phyloP scores from a whole-genome alignment of 2,888 invertebrate genomes.

The Standfussiana lucernea region DNA sequence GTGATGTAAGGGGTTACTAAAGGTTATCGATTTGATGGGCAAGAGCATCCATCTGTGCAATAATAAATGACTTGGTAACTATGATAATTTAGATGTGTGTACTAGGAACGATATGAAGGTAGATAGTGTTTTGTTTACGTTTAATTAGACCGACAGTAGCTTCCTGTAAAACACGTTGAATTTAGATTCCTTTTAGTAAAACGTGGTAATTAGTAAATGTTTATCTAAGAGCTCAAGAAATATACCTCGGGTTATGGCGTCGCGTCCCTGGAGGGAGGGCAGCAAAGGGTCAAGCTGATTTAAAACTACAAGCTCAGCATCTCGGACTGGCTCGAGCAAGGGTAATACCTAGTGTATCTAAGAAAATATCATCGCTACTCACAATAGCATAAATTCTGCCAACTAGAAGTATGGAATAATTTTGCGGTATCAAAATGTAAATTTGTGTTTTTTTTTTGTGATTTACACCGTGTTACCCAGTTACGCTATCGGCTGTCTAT shows the following conservation, averaged over 20 bases:
- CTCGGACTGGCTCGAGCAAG: too few species aligned
- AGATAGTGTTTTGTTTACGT: conserved; percentile 21
- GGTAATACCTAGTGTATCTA: background rate
- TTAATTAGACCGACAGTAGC: background rate
- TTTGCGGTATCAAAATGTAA: background rate
- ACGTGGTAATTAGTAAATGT: background rate
- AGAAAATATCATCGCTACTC: too few species aligned
- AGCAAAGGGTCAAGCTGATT: too few species aligned
- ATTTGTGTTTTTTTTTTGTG: too few species aligned
- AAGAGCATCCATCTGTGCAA: conserved; percentile 45
- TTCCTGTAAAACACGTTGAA: background rate
- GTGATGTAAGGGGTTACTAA: conserved; percentile 41
- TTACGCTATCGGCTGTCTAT: background rate
- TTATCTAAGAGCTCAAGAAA: background rate
- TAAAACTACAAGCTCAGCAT: too few species aligned
- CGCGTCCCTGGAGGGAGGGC: too few species aligned
- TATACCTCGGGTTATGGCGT: too few species aligned
- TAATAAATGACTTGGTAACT: conserved; percentile 25
- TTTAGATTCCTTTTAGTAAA: background rate
- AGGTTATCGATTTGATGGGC: conserved; percentile 47
- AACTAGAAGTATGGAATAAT: background rate
- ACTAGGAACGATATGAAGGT: background rate
- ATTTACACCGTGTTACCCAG: background rate
- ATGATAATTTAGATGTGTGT: conserved; percentile 30
- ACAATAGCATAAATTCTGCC: background rate